Base-by-base conservation (phyloP, 2,113 vertebrate genomes). In the Seriola dumerili region DNA sequence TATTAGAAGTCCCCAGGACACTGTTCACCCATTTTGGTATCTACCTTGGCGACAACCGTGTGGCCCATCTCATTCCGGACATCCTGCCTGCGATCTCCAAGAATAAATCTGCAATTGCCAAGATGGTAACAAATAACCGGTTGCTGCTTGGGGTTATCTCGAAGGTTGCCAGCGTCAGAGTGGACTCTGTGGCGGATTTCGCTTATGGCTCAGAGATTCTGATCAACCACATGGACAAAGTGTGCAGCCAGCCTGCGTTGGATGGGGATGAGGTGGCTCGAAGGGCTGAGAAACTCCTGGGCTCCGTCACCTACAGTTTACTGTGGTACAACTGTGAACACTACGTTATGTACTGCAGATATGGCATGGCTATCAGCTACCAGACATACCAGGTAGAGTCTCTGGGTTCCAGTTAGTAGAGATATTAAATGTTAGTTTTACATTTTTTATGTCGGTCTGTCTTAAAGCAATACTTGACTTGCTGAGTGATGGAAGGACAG, bases 291-390 rank as follows among this genome's bases (percentile, higher is more conserved):
- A 96, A 95, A 81, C 93, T 96, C 80, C 78, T 97, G 91, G 98
- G 98, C 4, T 61, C 94, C 0, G 94, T 97, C 11, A 88, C 93
- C 29, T 99, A 99, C 93, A 99, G 98, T 87, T 90, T 99, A 0
- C 95, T 99, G 69, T 99, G 98, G 98, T 97, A 98, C 95, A 99
- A 99, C 95, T 99, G 98, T 75, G 98, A 99, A 88, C 98, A 99
- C 93, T 99, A 97, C 23, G 98, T 99, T 87, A 99, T 98, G 91
- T 95, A 97, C 95, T 99, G 98, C 95, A 95, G 98, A 82, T 99
- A 97, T 0, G 97, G 97, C 13, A 91, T 95, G 40, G 80, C 94
- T 0, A 91, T 97, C 87, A 99, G 98, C 94, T 96, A 97, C 88
- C 98, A 99, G 95, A 96, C 97, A 0, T 96, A 97, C 89, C 96